Evolutionary conservation across 2,797 vertebrate genomes (phyloP).

Genomic region (Poecilia wingei): DNA sequence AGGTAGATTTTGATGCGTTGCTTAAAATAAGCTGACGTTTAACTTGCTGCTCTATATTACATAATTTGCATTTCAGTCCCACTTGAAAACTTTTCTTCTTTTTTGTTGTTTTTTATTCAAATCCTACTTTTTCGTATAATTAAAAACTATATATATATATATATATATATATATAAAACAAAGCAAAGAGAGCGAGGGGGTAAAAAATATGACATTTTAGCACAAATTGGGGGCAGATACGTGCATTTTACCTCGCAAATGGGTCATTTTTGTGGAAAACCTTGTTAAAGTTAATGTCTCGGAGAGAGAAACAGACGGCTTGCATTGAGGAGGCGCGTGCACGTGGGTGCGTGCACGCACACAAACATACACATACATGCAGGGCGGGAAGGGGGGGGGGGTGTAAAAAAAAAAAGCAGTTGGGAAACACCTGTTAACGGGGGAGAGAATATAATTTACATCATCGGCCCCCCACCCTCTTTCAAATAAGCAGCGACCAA

Average conservation of each 20-base stretch:
- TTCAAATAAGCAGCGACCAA: constrained; percentile 52
- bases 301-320: constrained; percentile 43
- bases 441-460: constrained; percentile 74
- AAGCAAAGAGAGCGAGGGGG: too few relatives aligned
- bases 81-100: too few relatives aligned
- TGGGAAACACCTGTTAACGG: constrained; percentile 85
- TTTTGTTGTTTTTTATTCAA: too few relatives aligned
- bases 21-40: neutral
- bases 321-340: constrained; percentile 29
- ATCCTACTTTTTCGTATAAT: too few relatives aligned
- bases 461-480: constrained; percentile 33
- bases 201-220: neutral
- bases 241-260: neutral
- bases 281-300: constrained; percentile 39
- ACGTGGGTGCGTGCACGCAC: neutral
- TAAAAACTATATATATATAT: too few relatives aligned
- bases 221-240: neutral
- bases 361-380: constrained; percentile 18
- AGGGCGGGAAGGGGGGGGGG: neutral
- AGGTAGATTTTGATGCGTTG: constrained; percentile 29
- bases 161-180: too few relatives aligned
- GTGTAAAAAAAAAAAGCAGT: constrained; percentile 18
- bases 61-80: constrained; percentile 2
- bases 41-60: neutral
- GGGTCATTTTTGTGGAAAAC: neutral